Percentiles rank a stretch among this genome's conserved stretches.
These are phyloP conservation scores for Bhutanitis thaidina DNA, from an alignment of 2,888 invertebrate genomes.

Conservation along the genomic window DNA sequence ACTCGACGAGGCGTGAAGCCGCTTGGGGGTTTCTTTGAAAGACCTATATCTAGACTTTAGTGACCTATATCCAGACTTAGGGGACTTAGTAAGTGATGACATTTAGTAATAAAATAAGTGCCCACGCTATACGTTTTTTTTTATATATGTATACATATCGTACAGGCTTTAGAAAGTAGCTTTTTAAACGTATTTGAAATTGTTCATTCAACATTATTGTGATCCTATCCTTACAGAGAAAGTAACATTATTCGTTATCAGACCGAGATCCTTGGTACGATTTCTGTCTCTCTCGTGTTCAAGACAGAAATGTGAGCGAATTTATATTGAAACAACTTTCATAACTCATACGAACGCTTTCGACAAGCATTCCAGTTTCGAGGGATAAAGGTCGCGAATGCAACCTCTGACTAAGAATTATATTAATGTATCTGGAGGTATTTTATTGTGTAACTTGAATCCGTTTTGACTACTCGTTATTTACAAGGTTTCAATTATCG, in stretches of 20 bases:
- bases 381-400: background rate
- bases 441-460: background rate
- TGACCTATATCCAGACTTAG: no score
- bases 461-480: no score
- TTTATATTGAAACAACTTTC: slow-evolving; percentile 3
- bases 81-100: no score
- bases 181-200: no score
- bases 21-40: no score
- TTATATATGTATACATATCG: no score
- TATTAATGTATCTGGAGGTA: background rate
- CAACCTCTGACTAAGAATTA: background rate
- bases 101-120: no score
- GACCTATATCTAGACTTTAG: no score
- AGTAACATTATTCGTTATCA: slow-evolving; percentile 34
- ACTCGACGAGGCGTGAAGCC: no score
- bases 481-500: no score
- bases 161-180: no score
- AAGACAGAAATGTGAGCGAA: slow-evolving; percentile 5
- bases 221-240: slow-evolving; percentile 30
- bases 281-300: slow-evolving; percentile 15
- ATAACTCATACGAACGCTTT: background rate
- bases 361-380: background rate
- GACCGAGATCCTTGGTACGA: slow-evolving; percentile 37
- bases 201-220: slow-evolving; percentile 6
- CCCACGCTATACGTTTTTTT: no score